Percentiles rank a stretch among this genome's conserved stretches.
These are phyloP conservation scores for Pachyrhynchus sulphureomaculatus DNA, from an alignment of 1,140 invertebrate species.

Conservation along the genomic window DNA sequence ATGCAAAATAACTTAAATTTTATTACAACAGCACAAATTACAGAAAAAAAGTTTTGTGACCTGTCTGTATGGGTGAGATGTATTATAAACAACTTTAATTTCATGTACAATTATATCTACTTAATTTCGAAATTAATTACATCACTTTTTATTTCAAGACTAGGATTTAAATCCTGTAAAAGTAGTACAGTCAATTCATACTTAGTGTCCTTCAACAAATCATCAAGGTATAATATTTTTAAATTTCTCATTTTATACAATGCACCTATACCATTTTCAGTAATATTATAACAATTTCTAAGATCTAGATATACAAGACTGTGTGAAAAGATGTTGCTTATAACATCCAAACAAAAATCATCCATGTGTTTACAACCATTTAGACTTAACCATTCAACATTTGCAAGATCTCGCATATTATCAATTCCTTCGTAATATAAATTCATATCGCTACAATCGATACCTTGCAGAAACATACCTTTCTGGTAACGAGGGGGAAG, in stretches of 20 bases:
- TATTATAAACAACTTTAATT: too few species aligned
- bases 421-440: conserved; percentile 72
- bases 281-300: conserved; percentile 65
- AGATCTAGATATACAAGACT: conserved; percentile 73
- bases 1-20: too few species aligned
- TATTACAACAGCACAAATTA: too few species aligned
- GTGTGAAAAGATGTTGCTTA: conserved; percentile 59
- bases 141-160: conserved; percentile 46
- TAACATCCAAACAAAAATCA: conserved; percentile 74
- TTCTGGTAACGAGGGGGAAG: conserved; percentile 61
- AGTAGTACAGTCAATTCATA: conserved; percentile 61
- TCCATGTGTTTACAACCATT: conserved; percentile 64
- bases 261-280: conserved; percentile 64
- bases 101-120: conserved; percentile 19
- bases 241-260: conserved; percentile 62
- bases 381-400: conserved; percentile 67
- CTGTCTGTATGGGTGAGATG: too few species aligned
- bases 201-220: conserved; percentile 52
- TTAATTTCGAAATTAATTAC: conserved; percentile 34
- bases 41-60: too few species aligned
- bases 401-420: conserved; percentile 62
- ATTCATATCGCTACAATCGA: conserved; percentile 65
- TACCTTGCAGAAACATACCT: conserved; percentile 61
- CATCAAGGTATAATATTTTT: conserved; percentile 58
- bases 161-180: conserved; percentile 55